Base-by-base conservation (phyloP, 1,140 invertebrate genomes). In the Heliconius melpomene region DNA sequence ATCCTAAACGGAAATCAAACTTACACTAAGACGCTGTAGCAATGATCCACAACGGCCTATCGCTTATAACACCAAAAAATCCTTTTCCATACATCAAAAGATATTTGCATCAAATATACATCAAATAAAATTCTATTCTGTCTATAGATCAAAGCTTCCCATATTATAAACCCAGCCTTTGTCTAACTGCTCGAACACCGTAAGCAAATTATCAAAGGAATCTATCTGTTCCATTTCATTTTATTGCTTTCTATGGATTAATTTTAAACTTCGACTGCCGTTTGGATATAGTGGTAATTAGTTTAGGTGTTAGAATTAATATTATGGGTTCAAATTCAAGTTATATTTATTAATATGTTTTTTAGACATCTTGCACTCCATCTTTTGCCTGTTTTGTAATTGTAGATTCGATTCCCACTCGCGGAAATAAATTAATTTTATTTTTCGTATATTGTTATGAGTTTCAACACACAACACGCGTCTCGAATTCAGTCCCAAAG, bases 171-270 rank as follows among this genome's bases (percentile, higher is more conserved):
- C 72, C 54, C 72, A 76, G 79, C 79, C 77, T 80, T 80, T 80
- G 79, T 80, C 54, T 80, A 82, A 73, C 70, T 46, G 16, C 74
- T 50, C 72, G 26, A 57, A 76, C 50, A 75, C 50, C 66, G 81
- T 72, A 79, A 80, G 81, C 82, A 84, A 85, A 85, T 80, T 80
- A 52, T 77, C 73, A 86, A 66, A 66, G 60, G 60, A 66, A 46
- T 46, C 13, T 46, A 46, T 23, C 72, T 74, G 72, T 74, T 46
- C 72, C 38, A 74, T 20, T 40, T 46, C 40, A 32, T 74, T 74
- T 74, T 74, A 74, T 74, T 74, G 60, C 60, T 29, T 26, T 29
- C n/a, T 23, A 60, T 60, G n/a, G 60, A 29, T 66, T 13, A 66
- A 66, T 66, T 66, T 66, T 26, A 66, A 66, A 66, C 5, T 66